Base-by-base conservation (phyloP, 2,797 vertebrate genomes). In the Epinephelus awoara region DNA sequence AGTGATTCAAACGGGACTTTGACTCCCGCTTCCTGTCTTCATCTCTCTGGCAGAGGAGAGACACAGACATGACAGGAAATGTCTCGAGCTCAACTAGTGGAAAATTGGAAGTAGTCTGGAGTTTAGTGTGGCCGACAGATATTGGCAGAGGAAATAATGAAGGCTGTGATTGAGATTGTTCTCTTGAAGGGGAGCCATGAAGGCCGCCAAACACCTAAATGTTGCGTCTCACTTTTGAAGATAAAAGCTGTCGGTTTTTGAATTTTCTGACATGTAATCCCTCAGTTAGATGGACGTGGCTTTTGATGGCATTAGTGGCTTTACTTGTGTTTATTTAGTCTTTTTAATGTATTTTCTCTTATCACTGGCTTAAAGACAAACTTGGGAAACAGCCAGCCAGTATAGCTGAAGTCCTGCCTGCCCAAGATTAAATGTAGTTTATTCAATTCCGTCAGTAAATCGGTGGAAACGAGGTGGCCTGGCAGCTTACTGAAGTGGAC, bases 81-180 rank as follows among this genome's bases (percentile, higher is more conserved):
- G 44, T 75, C 69, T 76, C 44, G 1, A 47, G 50, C 72, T 85
- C 27, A 80, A 81, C 49, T 68, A 15, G 84, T 88, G 81, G 75
- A 80, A 88, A 88, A 90, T 90, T 83, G 73, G 77, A 87, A 85
- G 81, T 72, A 75, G 71, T 80, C 73, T 84, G 62, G 44, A 73
- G 63, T 82, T 85, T 73, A 79, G 27, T 75, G 59, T 58, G 80
- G 76, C 72, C 5, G 71, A 78, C 82, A 74, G 77, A 84, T 85
- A 87, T 87, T 84, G 80, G 82, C 57, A 47, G 67, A 70, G 75
- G n/a, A 77, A 79, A 87, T 85, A 84, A 87, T 70, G 62, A 82
- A 76, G 65, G 55, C 81, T 72, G 59, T 81, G 87, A 90, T 86
- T 85, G 82, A 85, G 78, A 90, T 83, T 86, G 72, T 77, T 82